phyloP scores from a whole-genome alignment of 2,888 invertebrate species.

The Temnothorax rugatulus region DNA sequence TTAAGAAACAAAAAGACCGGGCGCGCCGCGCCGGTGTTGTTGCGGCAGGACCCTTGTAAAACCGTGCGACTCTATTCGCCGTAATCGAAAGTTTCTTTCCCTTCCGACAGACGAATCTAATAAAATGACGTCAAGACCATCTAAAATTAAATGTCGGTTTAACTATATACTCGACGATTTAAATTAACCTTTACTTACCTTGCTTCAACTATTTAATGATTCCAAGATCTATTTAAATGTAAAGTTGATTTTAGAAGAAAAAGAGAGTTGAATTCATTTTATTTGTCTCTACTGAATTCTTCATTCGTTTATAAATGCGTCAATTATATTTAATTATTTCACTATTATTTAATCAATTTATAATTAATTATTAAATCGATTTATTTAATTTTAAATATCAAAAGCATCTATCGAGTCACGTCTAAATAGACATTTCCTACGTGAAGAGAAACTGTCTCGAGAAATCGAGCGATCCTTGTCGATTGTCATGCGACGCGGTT shows the following conservation, averaged over 20 bases:
- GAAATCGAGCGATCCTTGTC: not conserved
- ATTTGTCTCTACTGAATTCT: not conserved
- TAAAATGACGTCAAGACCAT: not conserved
- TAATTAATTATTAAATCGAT: no score
- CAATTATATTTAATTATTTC: not conserved
- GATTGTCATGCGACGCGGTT: constrained; percentile 18
- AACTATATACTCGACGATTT: constrained; percentile 1
- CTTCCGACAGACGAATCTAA: not conserved
- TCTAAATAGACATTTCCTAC: not conserved
- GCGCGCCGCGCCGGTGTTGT: not conserved
- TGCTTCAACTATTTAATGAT: not conserved
- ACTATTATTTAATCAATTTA: not conserved
- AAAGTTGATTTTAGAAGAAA: not conserved
- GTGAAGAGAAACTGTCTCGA: not conserved
- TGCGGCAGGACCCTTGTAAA: not conserved
- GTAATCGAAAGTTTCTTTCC: not conserved
- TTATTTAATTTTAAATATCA: not conserved
- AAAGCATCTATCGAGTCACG: not conserved
- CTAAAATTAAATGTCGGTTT: not conserved
- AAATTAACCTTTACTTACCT: not conserved
- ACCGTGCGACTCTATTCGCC: constrained; percentile 16
- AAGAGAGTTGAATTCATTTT: not conserved
- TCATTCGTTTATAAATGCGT: not conserved
- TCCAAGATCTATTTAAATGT: not conserved
- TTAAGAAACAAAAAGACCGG: constrained; percentile 43